Conservation (phyloP, 2,113 vertebrate species). For the Rattus rattus region DNA sequence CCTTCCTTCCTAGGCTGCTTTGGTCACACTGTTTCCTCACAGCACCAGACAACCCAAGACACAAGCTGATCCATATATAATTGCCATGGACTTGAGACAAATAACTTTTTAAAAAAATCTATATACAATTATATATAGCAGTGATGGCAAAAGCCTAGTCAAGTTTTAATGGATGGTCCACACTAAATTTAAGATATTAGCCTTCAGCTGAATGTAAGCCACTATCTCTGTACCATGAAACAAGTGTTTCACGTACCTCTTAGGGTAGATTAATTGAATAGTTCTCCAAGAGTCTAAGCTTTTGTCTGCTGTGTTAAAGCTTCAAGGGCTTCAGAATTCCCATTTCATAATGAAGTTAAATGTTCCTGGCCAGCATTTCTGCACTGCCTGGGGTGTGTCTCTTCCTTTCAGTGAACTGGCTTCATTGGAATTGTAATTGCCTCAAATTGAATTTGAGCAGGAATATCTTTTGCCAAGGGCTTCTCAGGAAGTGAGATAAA, state of each 20-base stretch:
- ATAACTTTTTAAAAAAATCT: background rate
- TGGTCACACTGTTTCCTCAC: background rate
- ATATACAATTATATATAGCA: background rate
- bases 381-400: slow-evolving; percentile 70
- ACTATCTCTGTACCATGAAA: background rate
- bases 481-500: slow-evolving; percentile 60
- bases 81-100: background rate
- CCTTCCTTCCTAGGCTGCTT: background rate
- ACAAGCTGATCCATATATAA: background rate
- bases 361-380: slow-evolving; percentile 71
- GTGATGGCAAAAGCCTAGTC: background rate
- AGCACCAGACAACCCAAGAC: background rate
- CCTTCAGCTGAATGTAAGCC: background rate
- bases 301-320: background rate
- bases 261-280: slow-evolving; percentile 5
- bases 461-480: slow-evolving; percentile 63
- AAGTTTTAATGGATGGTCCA: background rate
- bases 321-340: background rate
- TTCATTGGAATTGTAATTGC: slow-evolving; percentile 83
- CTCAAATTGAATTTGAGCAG: slow-evolving; percentile 80
- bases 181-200: background rate
- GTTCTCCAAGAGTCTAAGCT: background rate
- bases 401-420: slow-evolving; percentile 74
- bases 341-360: slow-evolving; percentile 58
- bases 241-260: background rate